A percentile compares a stretch with the other conserved stretches of the same genome.
Evolutionary conservation across 1,140 invertebrate species (phyloP).

Genomic region (Gonioctena quinquepunctata): DNA sequence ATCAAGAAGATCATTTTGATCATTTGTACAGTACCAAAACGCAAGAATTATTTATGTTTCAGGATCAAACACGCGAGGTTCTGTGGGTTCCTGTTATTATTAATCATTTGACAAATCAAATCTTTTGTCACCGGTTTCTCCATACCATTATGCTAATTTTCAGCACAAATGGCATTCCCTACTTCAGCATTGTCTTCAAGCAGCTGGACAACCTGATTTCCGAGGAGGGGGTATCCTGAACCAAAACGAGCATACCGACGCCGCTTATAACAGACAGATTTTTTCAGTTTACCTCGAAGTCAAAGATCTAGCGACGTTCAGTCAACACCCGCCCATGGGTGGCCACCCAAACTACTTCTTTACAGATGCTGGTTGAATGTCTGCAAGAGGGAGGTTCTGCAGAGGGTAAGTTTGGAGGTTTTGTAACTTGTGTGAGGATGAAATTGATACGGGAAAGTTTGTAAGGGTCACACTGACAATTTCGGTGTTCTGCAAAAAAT

Average conservation of each 20-base stretch:
- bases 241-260: constrained; percentile 50
- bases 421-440: too few species aligned
- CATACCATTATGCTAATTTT: too few species aligned
- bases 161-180: constrained; percentile 81
- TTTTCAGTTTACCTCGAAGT: constrained; percentile 54
- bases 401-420: constrained; percentile 64
- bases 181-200: constrained; percentile 82
- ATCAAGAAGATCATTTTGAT: too few species aligned
- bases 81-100: too few species aligned
- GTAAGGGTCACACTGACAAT: too few species aligned
- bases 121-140: too few species aligned
- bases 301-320: constrained; percentile 50
- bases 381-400: constrained; percentile 77
- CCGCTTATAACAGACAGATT: constrained; percentile 48
- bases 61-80: too few species aligned
- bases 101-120: too few species aligned
- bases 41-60: too few species aligned
- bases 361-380: constrained; percentile 78
- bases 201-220: constrained; percentile 77
- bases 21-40: too few species aligned
- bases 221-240: constrained; percentile 52
- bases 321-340: constrained; percentile 51
- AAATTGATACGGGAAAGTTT: too few species aligned
- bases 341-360: constrained; percentile 62
- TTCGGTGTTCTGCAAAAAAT: too few species aligned